Evolutionary conservation across 2,113 vertebrate species (phyloP).

Genomic region (Struthidea cinerea): DNA sequence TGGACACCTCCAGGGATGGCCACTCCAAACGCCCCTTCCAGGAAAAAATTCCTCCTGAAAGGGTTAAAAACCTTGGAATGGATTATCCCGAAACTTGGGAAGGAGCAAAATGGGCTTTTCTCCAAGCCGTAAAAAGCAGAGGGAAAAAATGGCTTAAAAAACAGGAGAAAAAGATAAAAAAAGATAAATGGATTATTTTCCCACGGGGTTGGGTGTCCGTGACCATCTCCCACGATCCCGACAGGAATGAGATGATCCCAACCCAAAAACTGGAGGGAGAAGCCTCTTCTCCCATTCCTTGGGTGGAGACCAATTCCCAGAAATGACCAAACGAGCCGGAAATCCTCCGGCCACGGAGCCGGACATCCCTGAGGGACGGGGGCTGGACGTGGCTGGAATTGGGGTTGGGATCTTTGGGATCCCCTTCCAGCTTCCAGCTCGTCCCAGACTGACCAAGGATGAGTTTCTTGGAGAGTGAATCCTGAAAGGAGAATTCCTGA

Average conservation of each 20-base stretch:
- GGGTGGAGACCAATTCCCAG: not conserved
- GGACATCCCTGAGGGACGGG: not conserved
- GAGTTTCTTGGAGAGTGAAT: not conserved
- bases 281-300: not conserved
- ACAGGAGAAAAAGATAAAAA: not conserved
- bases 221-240: not conserved
- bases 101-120: not conserved
- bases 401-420: not conserved
- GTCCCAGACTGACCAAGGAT: not conserved
- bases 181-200: not conserved
- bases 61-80: not conserved
- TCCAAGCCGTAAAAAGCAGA: not conserved
- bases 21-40: not conserved
- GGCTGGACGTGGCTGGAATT: not conserved
- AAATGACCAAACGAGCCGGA: not conserved
- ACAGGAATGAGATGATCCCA: not conserved
- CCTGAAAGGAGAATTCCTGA: not conserved
- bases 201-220: not conserved
- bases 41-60: not conserved
- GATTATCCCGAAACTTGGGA: not conserved
- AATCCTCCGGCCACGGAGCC: not conserved
- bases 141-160: not conserved
- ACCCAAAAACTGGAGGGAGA: not conserved
- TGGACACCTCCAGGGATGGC: not conserved
- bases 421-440: not conserved